phyloP scores from a whole-genome alignment of 2,797 vertebrate species.

The Poecilia picta region DNA sequence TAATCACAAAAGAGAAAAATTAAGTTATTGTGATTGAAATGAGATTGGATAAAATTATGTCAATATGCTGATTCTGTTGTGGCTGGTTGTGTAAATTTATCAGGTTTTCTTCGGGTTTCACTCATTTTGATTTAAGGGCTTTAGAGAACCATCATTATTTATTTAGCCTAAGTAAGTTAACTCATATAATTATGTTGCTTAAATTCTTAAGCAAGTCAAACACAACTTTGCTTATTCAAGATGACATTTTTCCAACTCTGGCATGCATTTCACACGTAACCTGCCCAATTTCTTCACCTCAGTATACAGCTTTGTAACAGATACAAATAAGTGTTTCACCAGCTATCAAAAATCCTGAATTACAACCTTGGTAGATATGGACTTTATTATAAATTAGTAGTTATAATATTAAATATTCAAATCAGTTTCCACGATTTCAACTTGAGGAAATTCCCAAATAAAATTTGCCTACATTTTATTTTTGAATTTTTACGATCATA shows the following conservation, averaged over 20 bases:
- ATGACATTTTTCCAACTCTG: not conserved
- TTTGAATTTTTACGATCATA: no score
- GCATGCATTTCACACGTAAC: not conserved
- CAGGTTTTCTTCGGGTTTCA: not conserved
- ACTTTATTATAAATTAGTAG: not conserved
- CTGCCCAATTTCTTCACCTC: not conserved
- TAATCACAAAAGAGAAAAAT: not conserved
- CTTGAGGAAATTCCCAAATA: no score
- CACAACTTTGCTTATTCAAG: not conserved
- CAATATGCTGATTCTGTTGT: not conserved
- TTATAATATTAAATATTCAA: not conserved
- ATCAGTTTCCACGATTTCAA: no score
- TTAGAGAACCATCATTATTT: not conserved
- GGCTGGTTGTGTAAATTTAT: not conserved
- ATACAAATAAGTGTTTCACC: not conserved
- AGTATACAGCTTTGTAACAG: not conserved
- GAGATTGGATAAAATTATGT: not conserved
- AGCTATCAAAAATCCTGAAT: not conserved
- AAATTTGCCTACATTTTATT: no score
- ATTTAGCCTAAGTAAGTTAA: not conserved
- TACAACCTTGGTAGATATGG: not conserved
- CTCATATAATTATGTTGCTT: not conserved
- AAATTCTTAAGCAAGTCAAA: not conserved
- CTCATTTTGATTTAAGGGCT: not conserved
- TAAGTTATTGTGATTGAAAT: not conserved